A percentile compares a stretch with the other conserved stretches of the same genome.
Conservation (phyloP, 92 coral and sea anemone species). For the Palythoa grandis region DNA sequence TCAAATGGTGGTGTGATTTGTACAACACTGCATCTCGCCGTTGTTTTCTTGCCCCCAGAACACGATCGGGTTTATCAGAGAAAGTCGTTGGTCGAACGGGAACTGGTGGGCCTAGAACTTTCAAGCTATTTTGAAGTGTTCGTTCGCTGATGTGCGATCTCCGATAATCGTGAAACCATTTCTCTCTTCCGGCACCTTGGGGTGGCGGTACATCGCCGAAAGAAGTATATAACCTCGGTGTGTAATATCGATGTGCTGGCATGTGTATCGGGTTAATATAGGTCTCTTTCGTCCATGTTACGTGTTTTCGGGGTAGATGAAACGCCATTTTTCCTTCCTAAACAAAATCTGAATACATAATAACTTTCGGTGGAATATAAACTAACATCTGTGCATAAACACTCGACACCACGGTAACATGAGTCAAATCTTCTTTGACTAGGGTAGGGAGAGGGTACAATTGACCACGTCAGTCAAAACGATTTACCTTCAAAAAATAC, state of each 20-base stretch:
- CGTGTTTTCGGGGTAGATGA: constrained; percentile 63
- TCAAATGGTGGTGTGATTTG: constrained; percentile 76
- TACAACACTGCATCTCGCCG: constrained; percentile 81
- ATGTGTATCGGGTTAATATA: constrained; percentile 77
- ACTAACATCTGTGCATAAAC: background rate
- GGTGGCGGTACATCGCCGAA: constrained; percentile 61
- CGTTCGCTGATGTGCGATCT: constrained; percentile 81
- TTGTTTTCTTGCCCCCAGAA: constrained; percentile 75
- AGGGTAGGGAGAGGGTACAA: background rate
- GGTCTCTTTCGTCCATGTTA: constrained; percentile 87
- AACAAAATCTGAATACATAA: background rate
- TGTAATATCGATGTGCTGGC: constrained; percentile 81
- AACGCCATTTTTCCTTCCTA: constrained; percentile 72
- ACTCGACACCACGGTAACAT: background rate
- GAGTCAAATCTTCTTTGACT: background rate
- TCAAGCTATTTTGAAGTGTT: constrained; percentile 72
- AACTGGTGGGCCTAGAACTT: constrained; percentile 76
- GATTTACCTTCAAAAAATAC: no score
- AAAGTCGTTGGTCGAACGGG: constrained; percentile 92
- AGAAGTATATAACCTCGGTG: constrained; percentile 69
- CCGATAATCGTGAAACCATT: constrained; percentile 96
- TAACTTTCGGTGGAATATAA: no score
- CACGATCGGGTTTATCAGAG: constrained; percentile 93
- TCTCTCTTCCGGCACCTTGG: constrained; percentile 81
- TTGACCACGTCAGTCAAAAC: background rate